Conservation (phyloP, 2,113 vertebrate species). For the Felis chaus region DNA sequence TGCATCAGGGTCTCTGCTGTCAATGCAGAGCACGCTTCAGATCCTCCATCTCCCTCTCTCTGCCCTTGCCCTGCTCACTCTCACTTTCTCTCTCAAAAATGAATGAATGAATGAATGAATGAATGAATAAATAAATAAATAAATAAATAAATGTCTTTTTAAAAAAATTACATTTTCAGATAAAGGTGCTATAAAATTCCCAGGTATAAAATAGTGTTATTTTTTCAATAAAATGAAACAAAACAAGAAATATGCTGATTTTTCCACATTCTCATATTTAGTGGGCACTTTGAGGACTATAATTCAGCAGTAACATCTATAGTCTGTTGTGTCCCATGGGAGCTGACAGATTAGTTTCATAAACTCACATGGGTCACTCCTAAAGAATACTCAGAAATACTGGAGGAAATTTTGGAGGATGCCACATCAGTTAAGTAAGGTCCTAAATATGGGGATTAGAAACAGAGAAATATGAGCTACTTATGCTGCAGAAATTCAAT, state of each 20-base stretch:
- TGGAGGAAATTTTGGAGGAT: neutral
- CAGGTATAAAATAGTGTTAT: neutral
- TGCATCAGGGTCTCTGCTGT: neutral
- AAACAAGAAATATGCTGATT: neutral
- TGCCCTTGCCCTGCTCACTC: too few species aligned
- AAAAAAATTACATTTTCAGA: neutral
- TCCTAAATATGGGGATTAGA: neutral
- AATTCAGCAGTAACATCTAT: neutral
- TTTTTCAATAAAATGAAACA: neutral
- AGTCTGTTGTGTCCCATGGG: fast-evolving
- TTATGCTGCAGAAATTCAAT: neutral
- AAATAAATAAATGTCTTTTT: neutral
- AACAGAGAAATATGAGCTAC: neutral
- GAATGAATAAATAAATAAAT: too few species aligned
- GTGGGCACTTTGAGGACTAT: neutral
- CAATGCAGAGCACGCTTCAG: neutral
- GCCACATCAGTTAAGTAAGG: neutral
- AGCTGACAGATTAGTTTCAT: neutral
- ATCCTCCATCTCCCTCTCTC: neutral
- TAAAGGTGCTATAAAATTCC: neutral
- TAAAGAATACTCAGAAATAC: neutral
- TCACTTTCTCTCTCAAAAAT: neutral
- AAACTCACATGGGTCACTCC: neutral
- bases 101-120: too few species aligned
- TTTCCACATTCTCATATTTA: neutral